Evolutionary conservation across 2,797 vertebrate genomes (phyloP).

Genomic region (Agapornis canus): DNA sequence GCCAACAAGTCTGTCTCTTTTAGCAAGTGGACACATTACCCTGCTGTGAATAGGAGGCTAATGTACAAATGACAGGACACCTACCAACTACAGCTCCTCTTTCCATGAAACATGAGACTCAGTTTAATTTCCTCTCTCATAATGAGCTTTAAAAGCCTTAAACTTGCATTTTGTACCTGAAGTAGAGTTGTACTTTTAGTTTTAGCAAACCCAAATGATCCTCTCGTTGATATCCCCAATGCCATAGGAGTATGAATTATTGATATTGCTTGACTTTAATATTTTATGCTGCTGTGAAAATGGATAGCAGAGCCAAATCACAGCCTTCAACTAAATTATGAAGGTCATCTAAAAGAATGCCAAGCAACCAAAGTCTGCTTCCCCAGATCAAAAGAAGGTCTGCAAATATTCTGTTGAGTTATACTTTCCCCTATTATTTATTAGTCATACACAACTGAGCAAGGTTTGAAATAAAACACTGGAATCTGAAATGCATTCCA

Average conservation of each 20-base stretch:
- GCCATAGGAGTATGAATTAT: slow-evolving; percentile 57
- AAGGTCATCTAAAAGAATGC: slow-evolving; percentile 55
- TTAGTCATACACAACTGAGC: slow-evolving; percentile 40
- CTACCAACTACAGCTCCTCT: background rate
- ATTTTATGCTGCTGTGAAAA: slow-evolving; percentile 56
- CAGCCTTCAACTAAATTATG: slow-evolving; percentile 21
- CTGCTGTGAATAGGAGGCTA: background rate
- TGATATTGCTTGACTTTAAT: slow-evolving; percentile 57
- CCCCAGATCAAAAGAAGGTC: slow-evolving; percentile 45
- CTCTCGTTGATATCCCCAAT: background rate
- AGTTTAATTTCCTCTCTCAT: background rate
- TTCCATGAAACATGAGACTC: slow-evolving; percentile 20
- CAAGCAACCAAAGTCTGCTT: slow-evolving; percentile 16
- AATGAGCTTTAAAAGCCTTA: slow-evolving; percentile 21
- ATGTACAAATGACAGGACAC: background rate
- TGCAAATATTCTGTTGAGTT: slow-evolving; percentile 56
- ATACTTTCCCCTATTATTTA: slow-evolving; percentile 61
- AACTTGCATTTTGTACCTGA: background rate
- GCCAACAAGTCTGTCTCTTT: background rate
- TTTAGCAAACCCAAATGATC: slow-evolving; percentile 33
- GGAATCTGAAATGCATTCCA: slow-evolving; percentile 48
- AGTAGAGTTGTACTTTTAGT: slow-evolving; percentile 21
- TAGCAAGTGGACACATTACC: background rate
- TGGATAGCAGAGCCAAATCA: slow-evolving; percentile 42
- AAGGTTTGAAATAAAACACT: slow-evolving; percentile 50